phyloP scores from a whole-genome alignment of 1,140 invertebrate species.

The Acyrthosiphon pisum region DNA sequence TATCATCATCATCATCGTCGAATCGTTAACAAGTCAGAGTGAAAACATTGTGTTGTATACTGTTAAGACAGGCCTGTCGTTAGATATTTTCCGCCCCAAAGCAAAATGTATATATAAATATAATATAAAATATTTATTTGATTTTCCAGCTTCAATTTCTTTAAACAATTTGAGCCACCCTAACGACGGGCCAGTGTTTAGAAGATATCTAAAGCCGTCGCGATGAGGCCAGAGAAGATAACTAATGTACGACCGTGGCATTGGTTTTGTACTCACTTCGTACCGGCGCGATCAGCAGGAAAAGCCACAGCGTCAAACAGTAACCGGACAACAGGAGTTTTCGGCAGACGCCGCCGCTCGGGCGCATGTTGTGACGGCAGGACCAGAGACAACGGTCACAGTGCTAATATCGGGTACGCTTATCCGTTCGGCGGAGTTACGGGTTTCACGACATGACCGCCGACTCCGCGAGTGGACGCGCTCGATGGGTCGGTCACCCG shows the following conservation, averaged over 20 bases:
- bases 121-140: too few relatives aligned
- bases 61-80: too few relatives aligned
- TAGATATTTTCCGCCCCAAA: too few relatives aligned
- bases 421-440: not conserved
- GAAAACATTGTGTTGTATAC: too few relatives aligned
- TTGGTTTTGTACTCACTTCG: not conserved
- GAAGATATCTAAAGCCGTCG: not conserved
- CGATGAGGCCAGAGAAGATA: not conserved
- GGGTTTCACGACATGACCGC: not conserved
- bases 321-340: not conserved
- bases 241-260: not conserved
- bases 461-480: not conserved
- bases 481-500: not conserved
- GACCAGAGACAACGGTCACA: not conserved
- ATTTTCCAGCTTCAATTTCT: too few relatives aligned
- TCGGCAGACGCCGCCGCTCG: not conserved
- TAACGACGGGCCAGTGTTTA: too few relatives aligned
- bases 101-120: too few relatives aligned
- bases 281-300: not conserved
- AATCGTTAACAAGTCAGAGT: too few relatives aligned
- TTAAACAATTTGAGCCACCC: too few relatives aligned
- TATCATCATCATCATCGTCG: too few relatives aligned
- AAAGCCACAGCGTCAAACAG: not conserved
- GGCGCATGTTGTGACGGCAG: not conserved
- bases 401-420: not conserved